Base-by-base conservation (phyloP, 2,797 vertebrate genomes). In the Triplophysa yarkandensis region DNA sequence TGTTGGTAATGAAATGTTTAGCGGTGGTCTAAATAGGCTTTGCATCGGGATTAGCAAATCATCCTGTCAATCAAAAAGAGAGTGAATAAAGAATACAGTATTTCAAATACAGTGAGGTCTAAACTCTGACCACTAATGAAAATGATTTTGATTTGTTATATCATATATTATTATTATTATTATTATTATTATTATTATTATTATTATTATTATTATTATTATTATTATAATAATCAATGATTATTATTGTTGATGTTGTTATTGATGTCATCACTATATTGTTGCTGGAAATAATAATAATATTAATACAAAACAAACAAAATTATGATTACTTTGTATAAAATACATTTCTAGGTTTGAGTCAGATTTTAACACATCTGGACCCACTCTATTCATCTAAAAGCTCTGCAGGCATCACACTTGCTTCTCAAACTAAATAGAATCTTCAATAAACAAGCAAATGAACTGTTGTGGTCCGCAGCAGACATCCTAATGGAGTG, bases 1-100 rank as follows among this genome's bases (percentile, higher is more conserved):
- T 77, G 76, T 80, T 89, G 32, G 28, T 57, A 58, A 74, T 46
- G 71, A 74, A 74, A 72, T 68, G 77, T 82, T 88, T 79, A 81
- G 81, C 64, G 80, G 79, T 70, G 23, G 66, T 10, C 55, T 87
- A 86, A 84, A 83, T 69, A 71, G 62, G 69, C 77, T 62, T 32
- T 76, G 32, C 48, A 63, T 82, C 80, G 57, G 83, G 80, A 86
- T 85, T 79, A 81, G 77, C 72, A 78, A 76, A 84, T 84, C 82
- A 81, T 71, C 78, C 84, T 80, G 87, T 87, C 89, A 86, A 80
- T 89, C 87, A 87, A 81, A 82, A 1, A 21, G 21, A 25, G 0
- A 46, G 19, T n/a, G n/a, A 25, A 62, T 50, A 50, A 28, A 28
- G 16, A 28, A 55, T 8, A 55, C 23, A 25, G 25, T 55, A 8